Evolutionary conservation across 2,888 invertebrate genomes (phyloP).

Genomic region (Hanleya hanleyi): DNA sequence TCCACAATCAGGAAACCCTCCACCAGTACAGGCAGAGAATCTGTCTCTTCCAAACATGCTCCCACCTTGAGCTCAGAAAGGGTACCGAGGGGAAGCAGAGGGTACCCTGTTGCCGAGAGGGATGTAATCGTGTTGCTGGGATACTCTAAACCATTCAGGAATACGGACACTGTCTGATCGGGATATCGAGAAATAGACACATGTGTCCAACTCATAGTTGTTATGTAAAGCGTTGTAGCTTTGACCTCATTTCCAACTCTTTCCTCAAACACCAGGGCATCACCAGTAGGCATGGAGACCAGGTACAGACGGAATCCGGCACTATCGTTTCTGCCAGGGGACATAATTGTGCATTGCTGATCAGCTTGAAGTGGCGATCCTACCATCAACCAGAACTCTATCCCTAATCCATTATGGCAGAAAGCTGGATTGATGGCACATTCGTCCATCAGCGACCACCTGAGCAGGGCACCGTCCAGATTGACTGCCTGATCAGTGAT

Average conservation of each 20-base stretch:
- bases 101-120: neutral
- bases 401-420: conserved; percentile 36
- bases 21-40: neutral
- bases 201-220: conserved; percentile 19
- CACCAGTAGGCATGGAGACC: neutral
- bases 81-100: neutral
- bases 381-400: conserved; percentile 30
- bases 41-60: neutral
- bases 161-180: conserved; percentile 9
- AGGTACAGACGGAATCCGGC: conserved; percentile 14
- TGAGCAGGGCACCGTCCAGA: neutral
- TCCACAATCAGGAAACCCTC: conserved; percentile 13
- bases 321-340: neutral
- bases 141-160: neutral
- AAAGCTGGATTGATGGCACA: conserved; percentile 31
- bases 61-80: conserved; percentile 13
- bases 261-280: neutral
- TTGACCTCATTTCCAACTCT: neutral
- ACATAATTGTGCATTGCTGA: neutral
- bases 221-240: conserved; percentile 13
- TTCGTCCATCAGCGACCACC: conserved; percentile 13
- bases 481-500: neutral
- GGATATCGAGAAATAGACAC: conserved; percentile 10
- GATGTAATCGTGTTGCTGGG: conserved; percentile 5
- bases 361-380: neutral